Evolutionary conservation across 2,888 invertebrate species (phyloP).

Genomic region (Slavum lentiscoides): DNA sequence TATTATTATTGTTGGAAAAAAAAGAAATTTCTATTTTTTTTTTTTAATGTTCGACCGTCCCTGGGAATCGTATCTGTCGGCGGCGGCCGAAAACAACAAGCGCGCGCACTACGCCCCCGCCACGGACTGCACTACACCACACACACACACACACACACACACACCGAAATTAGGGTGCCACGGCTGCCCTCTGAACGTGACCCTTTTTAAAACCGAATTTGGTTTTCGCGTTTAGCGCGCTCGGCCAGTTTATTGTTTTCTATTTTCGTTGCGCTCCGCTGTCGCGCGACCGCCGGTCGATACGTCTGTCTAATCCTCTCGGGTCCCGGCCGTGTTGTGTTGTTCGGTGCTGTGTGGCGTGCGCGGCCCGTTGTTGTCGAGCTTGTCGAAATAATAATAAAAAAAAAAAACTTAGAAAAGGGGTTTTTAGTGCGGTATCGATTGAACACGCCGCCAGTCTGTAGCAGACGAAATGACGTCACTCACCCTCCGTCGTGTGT

Average conservation of each 20-base stretch:
- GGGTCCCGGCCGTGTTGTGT: background rate
- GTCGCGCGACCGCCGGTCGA: background rate
- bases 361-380: conserved; percentile 24
- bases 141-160: background rate
- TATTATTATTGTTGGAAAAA: no score
- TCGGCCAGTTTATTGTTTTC: conserved; percentile 42
- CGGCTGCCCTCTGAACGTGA: conserved; percentile 23
- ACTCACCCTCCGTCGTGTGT: conserved; percentile 14
- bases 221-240: conserved; percentile 50
- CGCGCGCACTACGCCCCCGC: no score
- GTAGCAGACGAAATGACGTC: conserved; percentile 39
- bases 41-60: no score
- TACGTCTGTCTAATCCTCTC: conserved; percentile 7
- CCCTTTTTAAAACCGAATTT: conserved; percentile 49
- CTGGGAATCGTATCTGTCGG: no score
- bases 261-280: conserved; percentile 6
- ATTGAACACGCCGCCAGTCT: background rate
- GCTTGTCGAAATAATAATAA: conserved; percentile 38
- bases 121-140: background rate
- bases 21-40: no score
- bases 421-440: conserved; percentile 35
- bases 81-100: no score
- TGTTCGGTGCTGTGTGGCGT: no score
- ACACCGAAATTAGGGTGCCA: conserved; percentile 40
- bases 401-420: conserved; percentile 37